Base-by-base conservation (phyloP, 2,888 invertebrate species). In the Eurytoma adleriae region DNA sequence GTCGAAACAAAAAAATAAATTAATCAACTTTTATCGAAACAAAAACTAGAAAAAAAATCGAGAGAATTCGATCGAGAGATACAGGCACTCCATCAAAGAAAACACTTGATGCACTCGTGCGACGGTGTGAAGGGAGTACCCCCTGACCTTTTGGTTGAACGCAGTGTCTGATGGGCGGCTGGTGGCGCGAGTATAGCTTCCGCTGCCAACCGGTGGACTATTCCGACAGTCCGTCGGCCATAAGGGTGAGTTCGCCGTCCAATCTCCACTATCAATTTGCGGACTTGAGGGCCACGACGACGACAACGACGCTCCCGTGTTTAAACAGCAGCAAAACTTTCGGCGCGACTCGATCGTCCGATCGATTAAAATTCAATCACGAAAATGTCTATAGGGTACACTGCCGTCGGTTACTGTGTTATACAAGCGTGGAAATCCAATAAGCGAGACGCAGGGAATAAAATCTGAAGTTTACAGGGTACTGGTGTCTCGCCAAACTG, bases 121-220 rank as follows among this genome's bases (percentile, higher is more conserved):
- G 48, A n/a, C 64, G n/a, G 5, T 7, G 18, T 4, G 7, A 59
- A 12, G 48, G 18, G 40, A 75, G 48, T 61, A 59, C 27, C 24
- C 40, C 57, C 67, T 72, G 27, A 79, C 59, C 57, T 74, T 70
- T 75, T 66, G 70, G 62, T 77, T 71, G 61, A 68, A 91, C 91
- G 91, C 93, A 96, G 96, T 94, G 95, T 92, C 93, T 96, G 93
- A 95, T 95, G 95, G 95, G 96, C 89, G 97, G 97, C 91, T 97
- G 97, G 97, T 95, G 96, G 94, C 94, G 94, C 90, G 94, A 96
- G 90, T 97, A 97, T 94, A 96, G 95, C 92, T 94, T 95, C 90
- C 94, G 94, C 90, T 97, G 97, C 93, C 96, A 97, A 92, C 97
- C 97, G 82, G 97, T 97, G 91, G 97, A 97, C 93, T 95, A 96